Conservation (phyloP, 92 coral and sea anemone species). For the Porites rus region DNA sequence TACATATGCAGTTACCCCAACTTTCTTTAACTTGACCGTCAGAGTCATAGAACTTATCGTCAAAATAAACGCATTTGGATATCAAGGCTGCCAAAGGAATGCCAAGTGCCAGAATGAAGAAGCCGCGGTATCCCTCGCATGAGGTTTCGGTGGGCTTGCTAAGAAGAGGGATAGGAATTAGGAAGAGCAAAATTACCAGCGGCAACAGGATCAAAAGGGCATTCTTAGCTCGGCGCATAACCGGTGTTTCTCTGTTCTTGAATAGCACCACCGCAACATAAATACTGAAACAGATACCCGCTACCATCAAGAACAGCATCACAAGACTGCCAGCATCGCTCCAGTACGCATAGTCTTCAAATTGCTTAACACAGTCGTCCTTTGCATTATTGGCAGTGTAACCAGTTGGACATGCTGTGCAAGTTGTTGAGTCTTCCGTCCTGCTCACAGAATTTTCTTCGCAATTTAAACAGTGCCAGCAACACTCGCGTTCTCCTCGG, state of each 20-base stretch:
- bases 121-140: conserved; percentile 92
- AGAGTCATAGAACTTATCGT: conserved; percentile 77
- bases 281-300: conserved; percentile 81
- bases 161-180: conserved; percentile 89
- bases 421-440: conserved; percentile 63
- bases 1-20: conserved; percentile 67
- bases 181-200: conserved; percentile 80
- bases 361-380: conserved; percentile 73
- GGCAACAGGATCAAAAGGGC: conserved; percentile 78
- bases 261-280: conserved; percentile 83
- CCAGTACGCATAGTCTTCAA: conserved; percentile 93
- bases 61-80: conserved; percentile 74
- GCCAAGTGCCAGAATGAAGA: conserved; percentile 84
- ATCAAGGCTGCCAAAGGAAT: conserved; percentile 90
- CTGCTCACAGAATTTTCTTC: conserved; percentile 69
- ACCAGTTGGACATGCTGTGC: conserved; percentile 77
- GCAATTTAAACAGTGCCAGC: conserved; percentile 92
- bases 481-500: conserved; percentile 75
- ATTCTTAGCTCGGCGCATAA: conserved; percentile 85
- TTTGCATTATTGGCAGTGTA: conserved; percentile 75
- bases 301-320: conserved; percentile 92
- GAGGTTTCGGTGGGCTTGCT: conserved; percentile 86
- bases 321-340: conserved; percentile 88
- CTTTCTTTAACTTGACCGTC: conserved; percentile 72
- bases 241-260: conserved; percentile 87